Evolutionary conservation across 2,113 vertebrate genomes (phyloP), one percentile per base, ranked within the genome.

Genomic region (Ciconia boyciana): DNA sequence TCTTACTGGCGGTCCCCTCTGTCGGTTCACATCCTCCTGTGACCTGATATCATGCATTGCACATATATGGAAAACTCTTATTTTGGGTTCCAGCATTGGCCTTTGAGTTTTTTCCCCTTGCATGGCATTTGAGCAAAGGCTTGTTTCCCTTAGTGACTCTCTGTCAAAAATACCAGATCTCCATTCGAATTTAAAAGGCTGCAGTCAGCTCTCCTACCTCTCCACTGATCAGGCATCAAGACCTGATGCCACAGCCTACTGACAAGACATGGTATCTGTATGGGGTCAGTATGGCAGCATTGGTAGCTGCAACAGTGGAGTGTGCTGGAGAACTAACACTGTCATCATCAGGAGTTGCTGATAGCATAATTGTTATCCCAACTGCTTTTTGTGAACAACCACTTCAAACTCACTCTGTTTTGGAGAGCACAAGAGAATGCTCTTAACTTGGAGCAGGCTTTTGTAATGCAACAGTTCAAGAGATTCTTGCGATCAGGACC

Each of bases 1-100:
- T 57, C 10, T 36, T 48, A 28, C 28, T 68, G 43, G 3, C 0
- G 3, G 14, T 48, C 7, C 9, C 3, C 3, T 43, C n/a, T 71
- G 9, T 12, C 0, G 0, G 2, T 39, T 84, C 16, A 41, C 12
- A 46, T 15, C 16, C 41, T 55, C 15, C 24, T n/a, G 26, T 41
- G 28, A 25, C 11, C n/a, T 51, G 24, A 6, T 48, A 21, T 52
- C 21, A 58, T 21, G 17, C 32, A 62, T 17, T 74, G 15, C 13
- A 70, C 0, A 0, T 29, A 48, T 3, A 17, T 4, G 19, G 9
- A 76, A 85, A 82, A 39, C 15, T 57, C 8, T 5, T 89, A 32
- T 26, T 79, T 65, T 84, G n/a, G 6, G 6, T 48, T 86, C 21
- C 34, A 57, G 26, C 16, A 36, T 0, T 19, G 21, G 8, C 9